Evolutionary conservation across 2,888 invertebrate genomes (phyloP), one percentile per base, ranked within the genome.

Genomic region (Dasysyrphus tricinctus): DNA sequence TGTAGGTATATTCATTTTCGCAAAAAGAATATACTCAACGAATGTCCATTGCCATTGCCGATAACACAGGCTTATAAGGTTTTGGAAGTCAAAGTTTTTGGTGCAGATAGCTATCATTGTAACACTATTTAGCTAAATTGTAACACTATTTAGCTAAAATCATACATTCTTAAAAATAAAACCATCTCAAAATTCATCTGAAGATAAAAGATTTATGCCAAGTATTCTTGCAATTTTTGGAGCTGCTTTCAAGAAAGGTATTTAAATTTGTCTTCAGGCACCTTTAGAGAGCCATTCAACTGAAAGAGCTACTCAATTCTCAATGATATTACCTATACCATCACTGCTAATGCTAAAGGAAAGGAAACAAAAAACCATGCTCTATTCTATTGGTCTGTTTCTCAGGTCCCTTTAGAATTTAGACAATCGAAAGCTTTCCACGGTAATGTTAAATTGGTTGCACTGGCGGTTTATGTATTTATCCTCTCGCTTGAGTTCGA

Each of bases 371-470:
- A 39, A 39, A 12, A 39, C 11, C 5, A 9, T 12, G 0, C 12
- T 1, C 39, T 24, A 24, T 24, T 24, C 3, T 39, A 39, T 39
- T 39, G 39, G 12, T 12, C 11, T 39, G 0, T 3, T 4, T 4
- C 12, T 4, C 12, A 32, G 39, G 39, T 12, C 11, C 9, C 39
- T 39, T 39, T 9, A 12, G 12, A 39, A 1, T 11, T 39, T n/a
- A 32, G 76, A 77, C 80, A 80, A 81, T 74, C 69, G 78, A 63
- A 81, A 69, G 72, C 54, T 63, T 61, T 74, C 57, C 56, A 69
- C 69, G 24, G 65, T 70, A 70, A 85, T 81, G 77, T 69, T 77
- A 70, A 74, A 81, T 81, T 85, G 81, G 74, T 81, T 81, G 77
- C 69, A 85, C 57, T 85, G 77, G 44, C 42, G 67, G 80, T 77